Evolutionary conservation across 2,113 vertebrate genomes (phyloP), one percentile per base, ranked within the genome.

Genomic region (Passer domesticus): DNA sequence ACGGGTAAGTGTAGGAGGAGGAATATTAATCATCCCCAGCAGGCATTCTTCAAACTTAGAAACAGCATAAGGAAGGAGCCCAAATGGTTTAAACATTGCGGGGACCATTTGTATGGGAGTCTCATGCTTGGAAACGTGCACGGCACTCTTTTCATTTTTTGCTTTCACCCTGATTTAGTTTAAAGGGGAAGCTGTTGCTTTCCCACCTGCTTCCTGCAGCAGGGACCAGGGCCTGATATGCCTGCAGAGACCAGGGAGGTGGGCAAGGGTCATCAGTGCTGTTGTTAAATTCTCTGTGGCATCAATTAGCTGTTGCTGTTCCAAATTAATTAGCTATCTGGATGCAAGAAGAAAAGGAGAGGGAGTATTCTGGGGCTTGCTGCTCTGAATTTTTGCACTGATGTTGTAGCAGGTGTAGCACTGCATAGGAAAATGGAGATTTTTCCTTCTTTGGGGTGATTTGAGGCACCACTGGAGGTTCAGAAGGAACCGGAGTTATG

Each of bases 1-100:
- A 87, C 47, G 93, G 89, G 93, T 78, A 74, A 87, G 92, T 87
- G 92, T 87, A 69, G 96, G 95, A 94, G 93, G 77, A 86, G 73
- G 94, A 93, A 90, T 90, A 92, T 93, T 97, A 95, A 92, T 95
- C 86, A 96, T 83, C 75, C 88, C 96, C 85, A 89, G 89, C 88
- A 97, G 59, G 92, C 69, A 78, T 78, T 90, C 94, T 95, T 89
- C 91, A 90, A 95, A 91, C 90, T 95, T 94, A 90, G 92, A 83
- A 91, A 80, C 62, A 92, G 84, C 87, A 92, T 94, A 95, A 96
- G 95, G 96, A 97, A 97, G 83, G 83, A 96, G 70, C 83, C 92
- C 94, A 72, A 97, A 92, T 74, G 94, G 69, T 87, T 95, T 94
- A 94, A 96, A 94, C 86, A 88, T 91, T 86, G 78, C 0, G 3